Base-by-base conservation (phyloP, 2,888 invertebrate species). In the Chymomyza procnemis region DNA sequence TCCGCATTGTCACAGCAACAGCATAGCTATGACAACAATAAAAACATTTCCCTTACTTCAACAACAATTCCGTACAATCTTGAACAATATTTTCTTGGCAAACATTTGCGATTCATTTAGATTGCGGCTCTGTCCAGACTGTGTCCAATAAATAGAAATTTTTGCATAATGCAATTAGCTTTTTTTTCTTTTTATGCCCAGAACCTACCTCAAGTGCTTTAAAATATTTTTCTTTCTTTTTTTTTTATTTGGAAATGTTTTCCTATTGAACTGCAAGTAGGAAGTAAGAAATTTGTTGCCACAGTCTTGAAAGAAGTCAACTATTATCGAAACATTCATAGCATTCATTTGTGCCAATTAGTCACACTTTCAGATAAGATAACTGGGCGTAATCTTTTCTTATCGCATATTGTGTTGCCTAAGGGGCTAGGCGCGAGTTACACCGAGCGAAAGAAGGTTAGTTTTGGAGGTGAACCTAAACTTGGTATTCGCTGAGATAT, bases 1-100 rank as follows among this genome's bases (percentile, higher is more conserved):
- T 85, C 81, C 83, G 79, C 76, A 85, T 79, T 86, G 84, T 79
- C 77, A 80, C 66, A 67, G 86, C 81, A 67, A 75, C 67, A 78
- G 84, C 71, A 70, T 8, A 74, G 69, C 73, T 72, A 65, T 63
- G 67, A 41, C 66, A 65, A 56, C 64, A 61, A 47, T 62, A 74
- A 61, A 54, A 61, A 52, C 60, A 67, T 41, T 41, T 12, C 34
- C 34, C 9, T 9, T 41, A 12, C 34, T 41, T 3, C 34, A 41
- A 41, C 34, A 41, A 41, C 9, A 41, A 41, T 41, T 2, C 1
- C 34, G 12, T 12, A 52, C 19, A 12, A 41, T 41, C 34, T 41
- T 41, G 8, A 60, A 64, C 64, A 63, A 41, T 26, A 26, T 26
- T 26, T 41, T 34, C 5, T 30, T 30, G 34, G 34, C 57, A 57